phyloP scores from a whole-genome alignment of 1,140 invertebrate genomes.

The Heliconius hewitsoni region DNA sequence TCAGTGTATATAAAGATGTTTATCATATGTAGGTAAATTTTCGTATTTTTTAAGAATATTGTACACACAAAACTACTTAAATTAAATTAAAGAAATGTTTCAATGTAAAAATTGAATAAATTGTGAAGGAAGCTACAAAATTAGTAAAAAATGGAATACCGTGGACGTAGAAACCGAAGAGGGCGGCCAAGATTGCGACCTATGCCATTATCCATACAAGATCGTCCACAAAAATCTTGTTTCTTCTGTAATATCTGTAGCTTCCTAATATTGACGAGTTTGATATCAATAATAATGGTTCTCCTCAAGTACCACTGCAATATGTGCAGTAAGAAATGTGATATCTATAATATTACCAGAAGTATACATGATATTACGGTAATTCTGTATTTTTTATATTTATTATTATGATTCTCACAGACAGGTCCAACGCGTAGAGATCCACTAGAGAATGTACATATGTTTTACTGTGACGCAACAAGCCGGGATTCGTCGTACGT shows the following conservation, averaged over 20 bases:
- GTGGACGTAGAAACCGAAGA: slow-evolving; percentile 49
- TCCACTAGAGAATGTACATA: too few relatives aligned
- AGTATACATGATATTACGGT: slow-evolving; percentile 60
- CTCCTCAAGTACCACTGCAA: slow-evolving; percentile 61
- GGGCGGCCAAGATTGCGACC: slow-evolving; percentile 39
- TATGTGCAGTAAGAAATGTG: slow-evolving; percentile 51
- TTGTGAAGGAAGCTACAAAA: slow-evolving; percentile 13
- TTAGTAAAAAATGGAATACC: slow-evolving; percentile 51
- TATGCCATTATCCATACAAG: slow-evolving; percentile 19
- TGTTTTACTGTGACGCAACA: too few relatives aligned
- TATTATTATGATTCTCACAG: neutral
- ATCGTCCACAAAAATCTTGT: slow-evolving; percentile 38
- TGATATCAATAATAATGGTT: slow-evolving; percentile 55
- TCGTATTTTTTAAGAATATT: neutral
- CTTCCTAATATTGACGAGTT: slow-evolving; percentile 52
- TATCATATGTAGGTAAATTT: neutral
- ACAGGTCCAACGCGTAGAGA: too few relatives aligned
- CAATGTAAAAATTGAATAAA: neutral
- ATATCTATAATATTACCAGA: slow-evolving; percentile 51
- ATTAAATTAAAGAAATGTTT: neutral
- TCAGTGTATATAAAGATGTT: neutral
- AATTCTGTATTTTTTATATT: slow-evolving; percentile 23
- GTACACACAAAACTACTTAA: neutral
- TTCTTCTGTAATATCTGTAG: slow-evolving; percentile 46
- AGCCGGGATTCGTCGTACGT: too few relatives aligned